A percentile compares a stretch with the other conserved stretches of the same genome.
phyloP scores from a whole-genome alignment of 64 coral and sea anemone genomes.

The Montipora foliosa region DNA sequence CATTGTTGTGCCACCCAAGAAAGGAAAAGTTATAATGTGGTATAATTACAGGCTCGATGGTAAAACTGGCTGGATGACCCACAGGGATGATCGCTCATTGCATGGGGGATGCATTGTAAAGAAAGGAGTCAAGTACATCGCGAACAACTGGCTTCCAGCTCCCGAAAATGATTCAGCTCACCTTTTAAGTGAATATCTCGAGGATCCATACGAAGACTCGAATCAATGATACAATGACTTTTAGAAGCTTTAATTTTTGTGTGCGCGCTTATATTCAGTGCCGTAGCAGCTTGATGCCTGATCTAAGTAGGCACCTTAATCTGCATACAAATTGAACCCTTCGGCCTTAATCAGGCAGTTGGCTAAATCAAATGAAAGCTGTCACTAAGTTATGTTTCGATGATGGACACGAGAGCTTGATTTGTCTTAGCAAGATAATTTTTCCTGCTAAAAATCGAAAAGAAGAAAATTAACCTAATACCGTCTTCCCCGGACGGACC shows the following conservation, averaged over 20 bases:
- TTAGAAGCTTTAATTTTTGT: neutral
- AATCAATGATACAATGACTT: neutral
- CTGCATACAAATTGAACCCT: too few species aligned
- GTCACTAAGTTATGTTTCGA: neutral
- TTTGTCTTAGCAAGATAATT: too few species aligned
- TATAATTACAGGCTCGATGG: conserved; percentile 63
- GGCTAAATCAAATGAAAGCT: neutral
- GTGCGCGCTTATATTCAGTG: too few species aligned
- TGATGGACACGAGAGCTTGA: neutral
- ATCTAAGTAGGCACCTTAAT: too few species aligned
- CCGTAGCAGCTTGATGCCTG: too few species aligned
- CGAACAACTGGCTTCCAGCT: conserved; percentile 77
- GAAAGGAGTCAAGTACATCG: conserved; percentile 72
- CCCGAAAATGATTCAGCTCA: conserved; percentile 66
- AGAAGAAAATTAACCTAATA: too few species aligned
- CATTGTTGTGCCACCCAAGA: conserved; percentile 59
- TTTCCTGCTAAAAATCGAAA: too few species aligned
- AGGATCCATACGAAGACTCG: conserved; percentile 1
- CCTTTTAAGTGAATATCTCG: conserved; percentile 60
- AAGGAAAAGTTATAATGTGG: conserved; percentile 78
- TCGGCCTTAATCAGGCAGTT: neutral
- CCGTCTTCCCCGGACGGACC: too few species aligned
- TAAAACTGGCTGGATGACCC: conserved; percentile 69
- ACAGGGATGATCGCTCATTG: conserved; percentile 57
- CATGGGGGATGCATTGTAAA: conserved; percentile 76